phyloP scores from a whole-genome alignment of 2,113 vertebrate species.

The Hydropotes inermis region DNA sequence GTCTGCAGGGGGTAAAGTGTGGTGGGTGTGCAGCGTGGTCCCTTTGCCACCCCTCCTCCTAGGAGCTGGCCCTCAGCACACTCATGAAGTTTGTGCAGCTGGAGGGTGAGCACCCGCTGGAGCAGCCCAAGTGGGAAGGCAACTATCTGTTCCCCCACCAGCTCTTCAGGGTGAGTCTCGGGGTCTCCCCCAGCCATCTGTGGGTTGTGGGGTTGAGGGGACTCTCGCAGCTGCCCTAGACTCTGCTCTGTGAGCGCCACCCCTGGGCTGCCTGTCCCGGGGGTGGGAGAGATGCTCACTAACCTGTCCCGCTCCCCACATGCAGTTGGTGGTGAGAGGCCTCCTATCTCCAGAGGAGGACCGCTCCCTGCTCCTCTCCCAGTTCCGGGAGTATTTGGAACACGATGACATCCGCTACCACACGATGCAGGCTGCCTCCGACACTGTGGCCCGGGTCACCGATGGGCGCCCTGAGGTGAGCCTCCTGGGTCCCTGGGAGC shows the following conservation, averaged over 20 bases:
- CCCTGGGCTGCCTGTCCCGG: not conserved
- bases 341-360: conserved; percentile 84
- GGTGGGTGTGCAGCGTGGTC: rapidly evolving
- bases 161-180: conserved; percentile 84
- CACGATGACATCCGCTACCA: conserved; percentile 92
- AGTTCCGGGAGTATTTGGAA: conserved; percentile 90
- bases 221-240: not conserved
- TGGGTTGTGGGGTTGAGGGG: not conserved
- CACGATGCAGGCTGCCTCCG: conserved; percentile 84
- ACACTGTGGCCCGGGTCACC: conserved; percentile 49
- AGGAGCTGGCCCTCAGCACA: conserved; percentile 88
- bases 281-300: not conserved
- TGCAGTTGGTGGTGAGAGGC: conserved; percentile 84
- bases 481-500: rapidly evolving
- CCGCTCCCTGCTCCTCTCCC: conserved; percentile 86
- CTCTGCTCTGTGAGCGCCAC: not conserved
- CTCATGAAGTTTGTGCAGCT: conserved; percentile 91
- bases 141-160: conserved; percentile 87
- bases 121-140: conserved; percentile 88
- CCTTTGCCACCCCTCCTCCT: rapidly evolving
- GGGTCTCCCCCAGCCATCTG: conserved; percentile 74
- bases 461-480: conserved; percentile 45
- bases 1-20: rapidly evolving
- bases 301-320: rapidly evolving
- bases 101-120: conserved; percentile 87